These are phyloP conservation scores for Chroicocephalus ridibundus DNA, from an alignment of 2,113 vertebrate genomes.

Conservation along the genomic window DNA sequence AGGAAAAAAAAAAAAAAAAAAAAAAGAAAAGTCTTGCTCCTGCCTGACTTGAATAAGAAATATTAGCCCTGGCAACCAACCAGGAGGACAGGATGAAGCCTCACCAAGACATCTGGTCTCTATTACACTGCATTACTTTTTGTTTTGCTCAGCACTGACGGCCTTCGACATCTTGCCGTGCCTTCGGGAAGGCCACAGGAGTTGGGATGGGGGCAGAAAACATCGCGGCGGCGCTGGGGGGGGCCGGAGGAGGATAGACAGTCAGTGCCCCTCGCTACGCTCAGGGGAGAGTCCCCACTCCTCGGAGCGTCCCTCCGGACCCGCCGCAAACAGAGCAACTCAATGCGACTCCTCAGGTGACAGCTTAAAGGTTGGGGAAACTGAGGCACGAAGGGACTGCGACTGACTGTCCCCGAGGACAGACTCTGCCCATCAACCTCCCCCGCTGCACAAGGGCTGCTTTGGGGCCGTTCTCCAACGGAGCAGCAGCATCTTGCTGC, in stretches of 20 bases:
- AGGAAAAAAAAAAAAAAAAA: background rate
- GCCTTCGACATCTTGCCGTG: background rate
- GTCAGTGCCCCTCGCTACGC: accelerated
- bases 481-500: background rate
- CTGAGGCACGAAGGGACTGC: background rate
- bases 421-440: background rate
- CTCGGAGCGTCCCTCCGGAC: background rate
- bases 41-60: slow-evolving; percentile 27
- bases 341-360: accelerated
- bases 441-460: background rate
- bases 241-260: accelerated
- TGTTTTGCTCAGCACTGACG: background rate
- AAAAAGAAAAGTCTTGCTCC: background rate
- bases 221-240: background rate
- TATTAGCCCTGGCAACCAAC: background rate
- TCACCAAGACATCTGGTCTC: slow-evolving; percentile 34
- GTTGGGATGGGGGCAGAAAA: background rate
- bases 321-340: background rate
- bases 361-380: background rate
- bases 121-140: background rate
- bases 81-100: background rate
- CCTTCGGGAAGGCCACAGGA: background rate
- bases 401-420: background rate
- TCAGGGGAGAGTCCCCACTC: background rate
- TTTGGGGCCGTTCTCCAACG: accelerated